Evolutionary conservation across 1,140 invertebrate genomes (phyloP).

Genomic region (Ooceraea biroi): DNA sequence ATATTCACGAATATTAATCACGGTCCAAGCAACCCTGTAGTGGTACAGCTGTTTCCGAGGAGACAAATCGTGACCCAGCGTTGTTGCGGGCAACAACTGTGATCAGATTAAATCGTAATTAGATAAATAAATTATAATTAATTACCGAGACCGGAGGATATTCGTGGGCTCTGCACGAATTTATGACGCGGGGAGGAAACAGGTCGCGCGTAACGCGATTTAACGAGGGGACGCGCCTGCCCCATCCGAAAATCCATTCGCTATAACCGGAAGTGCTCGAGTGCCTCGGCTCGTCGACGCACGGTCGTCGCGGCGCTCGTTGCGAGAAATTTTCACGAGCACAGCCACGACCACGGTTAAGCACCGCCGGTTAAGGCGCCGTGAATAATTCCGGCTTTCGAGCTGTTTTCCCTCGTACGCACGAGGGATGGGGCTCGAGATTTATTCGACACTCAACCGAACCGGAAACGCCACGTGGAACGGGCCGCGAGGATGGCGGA

Average conservation of each 20-base stretch:
- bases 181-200: not conserved
- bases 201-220: slow-evolving; percentile 20
- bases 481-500: not conserved
- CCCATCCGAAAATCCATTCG: slow-evolving; percentile 21
- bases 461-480: not conserved
- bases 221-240: slow-evolving; percentile 24
- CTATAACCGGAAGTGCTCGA: slow-evolving; percentile 33
- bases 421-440: slow-evolving; percentile 10
- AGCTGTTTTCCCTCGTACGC: slow-evolving; percentile 19
- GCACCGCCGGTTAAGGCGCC: not conserved
- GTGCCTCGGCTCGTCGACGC: not conserved
- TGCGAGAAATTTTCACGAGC: slow-evolving; percentile 33
- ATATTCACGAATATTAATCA: too few relatives aligned
- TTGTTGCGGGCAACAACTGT: too few relatives aligned
- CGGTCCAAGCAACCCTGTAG: too few relatives aligned
- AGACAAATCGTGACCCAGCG: too few relatives aligned
- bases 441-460: slow-evolving; percentile 27
- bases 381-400: slow-evolving; percentile 25
- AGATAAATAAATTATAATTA: too few relatives aligned
- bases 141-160: not conserved
- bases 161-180: slow-evolving; percentile 1
- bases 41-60: too few relatives aligned
- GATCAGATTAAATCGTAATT: too few relatives aligned
- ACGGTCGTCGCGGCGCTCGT: not conserved
- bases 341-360: not conserved